phyloP scores from a whole-genome alignment of 2,113 vertebrate species.

The Boulengerochromis microlepis region DNA sequence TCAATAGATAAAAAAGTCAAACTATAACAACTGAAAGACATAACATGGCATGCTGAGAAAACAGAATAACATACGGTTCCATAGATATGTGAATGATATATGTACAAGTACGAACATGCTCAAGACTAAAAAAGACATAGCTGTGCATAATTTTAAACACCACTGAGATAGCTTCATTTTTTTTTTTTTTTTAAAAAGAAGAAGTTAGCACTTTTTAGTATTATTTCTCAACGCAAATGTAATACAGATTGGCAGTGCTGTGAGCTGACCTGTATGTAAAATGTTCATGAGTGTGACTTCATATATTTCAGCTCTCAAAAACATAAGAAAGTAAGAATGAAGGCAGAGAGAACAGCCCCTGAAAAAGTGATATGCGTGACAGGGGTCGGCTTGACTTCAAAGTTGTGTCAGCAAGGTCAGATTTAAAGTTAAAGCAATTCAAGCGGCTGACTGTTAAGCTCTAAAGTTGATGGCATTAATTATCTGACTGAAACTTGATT shows the following conservation, averaged over 20 bases:
- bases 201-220: not conserved
- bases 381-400: not conserved
- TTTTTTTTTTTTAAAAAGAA: not conserved
- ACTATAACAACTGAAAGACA: not conserved
- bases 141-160: not conserved
- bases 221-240: not conserved
- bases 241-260: not conserved
- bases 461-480: not conserved
- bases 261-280: not conserved
- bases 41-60: not conserved
- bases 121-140: not conserved
- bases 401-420: not conserved
- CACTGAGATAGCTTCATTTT: slow-evolving; percentile 16
- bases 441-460: not conserved
- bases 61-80: not conserved
- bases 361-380: not conserved
- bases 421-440: not conserved
- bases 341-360: not conserved
- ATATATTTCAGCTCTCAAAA: not conserved
- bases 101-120: not conserved
- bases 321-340: not conserved
- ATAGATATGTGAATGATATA: not conserved
- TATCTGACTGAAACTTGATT: not conserved
- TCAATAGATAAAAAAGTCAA: not conserved
- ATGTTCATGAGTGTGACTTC: not conserved